Percentiles rank a stretch among this genome's conserved stretches.
Evolutionary conservation across 2,888 invertebrate genomes (phyloP).

Genomic region (Plagodis pulveraria): DNA sequence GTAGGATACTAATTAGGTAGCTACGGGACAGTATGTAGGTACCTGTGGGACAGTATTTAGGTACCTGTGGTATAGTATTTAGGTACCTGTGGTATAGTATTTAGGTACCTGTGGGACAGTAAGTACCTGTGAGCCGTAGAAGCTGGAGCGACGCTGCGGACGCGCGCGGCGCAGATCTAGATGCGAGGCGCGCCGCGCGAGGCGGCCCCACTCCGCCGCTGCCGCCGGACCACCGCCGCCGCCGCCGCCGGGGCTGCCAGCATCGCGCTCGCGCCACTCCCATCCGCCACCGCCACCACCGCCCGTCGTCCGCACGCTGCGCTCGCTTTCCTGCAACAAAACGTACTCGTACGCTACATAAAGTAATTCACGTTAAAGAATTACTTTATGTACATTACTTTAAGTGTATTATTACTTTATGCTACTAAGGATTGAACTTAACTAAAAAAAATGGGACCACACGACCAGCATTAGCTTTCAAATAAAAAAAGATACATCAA

Average conservation of each 20-base stretch:
- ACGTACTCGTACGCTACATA: background rate
- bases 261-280: slow-evolving; percentile 75
- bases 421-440: no score
- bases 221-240: slow-evolving; percentile 52
- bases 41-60: no score
- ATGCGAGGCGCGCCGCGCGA: slow-evolving; percentile 74
- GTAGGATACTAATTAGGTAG: no score
- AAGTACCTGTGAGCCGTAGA: slow-evolving; percentile 70
- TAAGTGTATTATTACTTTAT: no score
- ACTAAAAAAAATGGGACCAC: no score
- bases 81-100: no score
- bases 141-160: slow-evolving; percentile 58
- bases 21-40: no score
- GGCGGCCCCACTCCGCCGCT: slow-evolving; percentile 63
- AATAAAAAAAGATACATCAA: no score
- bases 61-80: slow-evolving; percentile 51
- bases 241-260: slow-evolving; percentile 63
- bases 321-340: slow-evolving; percentile 67
- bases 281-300: slow-evolving; percentile 59
- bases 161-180: slow-evolving; percentile 67
- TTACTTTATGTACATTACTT: no score
- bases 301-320: slow-evolving; percentile 65
- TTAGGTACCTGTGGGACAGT: no score
- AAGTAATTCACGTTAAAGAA: no score
- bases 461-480: no score